Conservation (phyloP, 2,113 vertebrate species). For the Calonectris borealis region DNA sequence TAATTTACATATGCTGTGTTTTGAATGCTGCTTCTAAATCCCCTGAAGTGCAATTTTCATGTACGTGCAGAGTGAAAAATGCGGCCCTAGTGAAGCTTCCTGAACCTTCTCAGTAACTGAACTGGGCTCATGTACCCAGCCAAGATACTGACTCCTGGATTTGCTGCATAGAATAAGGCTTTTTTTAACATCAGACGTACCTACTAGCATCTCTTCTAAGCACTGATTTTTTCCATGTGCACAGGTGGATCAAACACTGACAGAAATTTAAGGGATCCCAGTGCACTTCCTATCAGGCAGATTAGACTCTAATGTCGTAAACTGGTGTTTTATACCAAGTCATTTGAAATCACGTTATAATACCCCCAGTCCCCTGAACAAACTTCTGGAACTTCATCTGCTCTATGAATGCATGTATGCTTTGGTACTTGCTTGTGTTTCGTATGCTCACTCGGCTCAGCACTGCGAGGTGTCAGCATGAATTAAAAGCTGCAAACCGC, state of each 20-base stretch:
- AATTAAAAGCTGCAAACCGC: background rate
- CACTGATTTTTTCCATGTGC: background rate
- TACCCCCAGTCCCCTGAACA: background rate
- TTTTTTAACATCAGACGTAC: background rate
- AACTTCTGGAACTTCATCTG: background rate
- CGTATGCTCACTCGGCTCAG: rapidly evolving
- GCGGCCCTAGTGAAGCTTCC: background rate
- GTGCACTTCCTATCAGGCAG: background rate
- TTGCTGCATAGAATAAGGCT: background rate
- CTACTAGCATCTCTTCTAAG: background rate
- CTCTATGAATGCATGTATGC: background rate
- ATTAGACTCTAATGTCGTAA: background rate
- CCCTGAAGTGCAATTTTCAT: background rate
- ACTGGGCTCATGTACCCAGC: background rate
- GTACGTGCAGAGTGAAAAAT: background rate
- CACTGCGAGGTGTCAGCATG: background rate
- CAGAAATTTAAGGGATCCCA: background rate
- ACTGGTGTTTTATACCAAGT: background rate
- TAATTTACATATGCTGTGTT: background rate
- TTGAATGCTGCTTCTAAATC: background rate
- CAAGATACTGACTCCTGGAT: background rate
- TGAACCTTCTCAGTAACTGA: background rate
- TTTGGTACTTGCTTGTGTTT: background rate
- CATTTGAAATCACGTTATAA: background rate
- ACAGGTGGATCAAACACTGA: background rate